Percentiles rank a stretch among this genome's conserved stretches.
Evolutionary conservation across 2,113 vertebrate species (phyloP).

Genomic region (Recurvirostra avosetta): DNA sequence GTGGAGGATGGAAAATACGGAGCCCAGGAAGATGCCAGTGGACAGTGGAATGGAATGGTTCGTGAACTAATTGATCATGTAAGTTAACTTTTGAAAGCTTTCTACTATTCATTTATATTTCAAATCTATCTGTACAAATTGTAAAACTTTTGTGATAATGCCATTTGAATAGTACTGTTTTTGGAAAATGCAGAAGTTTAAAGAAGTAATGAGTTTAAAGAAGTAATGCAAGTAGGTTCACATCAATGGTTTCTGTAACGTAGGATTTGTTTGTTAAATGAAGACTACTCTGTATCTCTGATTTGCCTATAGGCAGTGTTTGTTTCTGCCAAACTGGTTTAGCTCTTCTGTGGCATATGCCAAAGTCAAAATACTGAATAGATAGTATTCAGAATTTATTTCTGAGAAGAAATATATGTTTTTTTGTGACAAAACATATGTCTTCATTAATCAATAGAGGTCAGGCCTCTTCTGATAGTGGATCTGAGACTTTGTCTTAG

Average conservation of each 20-base stretch:
- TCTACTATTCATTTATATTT: not conserved
- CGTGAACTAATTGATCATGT: constrained; percentile 97
- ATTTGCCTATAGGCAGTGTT: not conserved
- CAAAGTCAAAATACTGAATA: not conserved
- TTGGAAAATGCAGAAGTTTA: not conserved
- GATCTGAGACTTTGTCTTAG: not conserved
- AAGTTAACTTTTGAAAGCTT: constrained; percentile 67
- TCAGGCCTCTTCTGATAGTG: not conserved
- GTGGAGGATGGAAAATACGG: constrained; percentile 96
- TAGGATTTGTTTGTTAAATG: not conserved
- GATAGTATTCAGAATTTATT: not conserved
- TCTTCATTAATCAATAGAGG: not conserved
- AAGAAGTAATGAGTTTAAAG: not conserved
- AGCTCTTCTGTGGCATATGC: not conserved
- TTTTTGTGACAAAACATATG: not conserved
- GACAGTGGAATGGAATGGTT: constrained; percentile 98
- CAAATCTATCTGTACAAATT: not conserved
- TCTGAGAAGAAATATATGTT: not conserved
- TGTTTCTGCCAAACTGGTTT: not conserved
- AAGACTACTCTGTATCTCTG: not conserved
- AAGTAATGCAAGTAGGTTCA: not conserved
- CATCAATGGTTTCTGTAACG: not conserved
- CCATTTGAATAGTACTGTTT: not conserved
- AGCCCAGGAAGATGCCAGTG: constrained; percentile 91
- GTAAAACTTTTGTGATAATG: not conserved